Base-by-base conservation (phyloP, 2,797 vertebrate species). In the Eutrigla gurnardus region DNA sequence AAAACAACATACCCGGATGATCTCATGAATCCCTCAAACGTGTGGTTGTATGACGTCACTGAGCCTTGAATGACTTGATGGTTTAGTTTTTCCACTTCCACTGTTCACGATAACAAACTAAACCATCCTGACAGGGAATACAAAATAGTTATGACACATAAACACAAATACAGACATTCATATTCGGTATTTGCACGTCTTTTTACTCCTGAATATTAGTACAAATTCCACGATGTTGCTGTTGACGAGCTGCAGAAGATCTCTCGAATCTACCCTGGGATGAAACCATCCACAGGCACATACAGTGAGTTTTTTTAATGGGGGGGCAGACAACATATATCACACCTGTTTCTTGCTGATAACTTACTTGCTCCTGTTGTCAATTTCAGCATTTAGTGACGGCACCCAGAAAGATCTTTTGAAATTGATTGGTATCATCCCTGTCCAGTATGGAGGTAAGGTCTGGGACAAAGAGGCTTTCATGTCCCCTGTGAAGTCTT, bases 141-240 rank as follows among this genome's bases (percentile, higher is more conserved):
- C 2, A 32, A 7, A 25, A 13, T 11, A 14, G 4, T 39, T 3
- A 32, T 14, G 6, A 25, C 45, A 11, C 52, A 36, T 50, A 13
- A n/a, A 25, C n/a, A 12, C 5, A 0, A 4, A 49, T 15, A 35
- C 7, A 53, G 5, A 52, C 1, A 36, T 62, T 15, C 6, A n/a
- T 15, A n/a, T 6, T 18, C 2, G 37, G 0, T 32, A 7, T 7
- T 0, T 7, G 12, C 36, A 50, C 52, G 1, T 40, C 0, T 64
- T 42, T 67, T 32, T 3, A 11, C 2, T 8, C 1, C 5, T 2
- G 4, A 6, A 55, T 68, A 18, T 62, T 80, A 99, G 98, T 99
- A 99, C 91, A 99, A 98, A 84, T 99, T 98, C 91, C 95, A 92
- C 15, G 98, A 97, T 92, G 91, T 99, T 88, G 97, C 96, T 14